These are phyloP conservation scores for Vanacampus margaritifer DNA, from an alignment of 2,113 vertebrate genomes.

Conservation along the genomic window DNA sequence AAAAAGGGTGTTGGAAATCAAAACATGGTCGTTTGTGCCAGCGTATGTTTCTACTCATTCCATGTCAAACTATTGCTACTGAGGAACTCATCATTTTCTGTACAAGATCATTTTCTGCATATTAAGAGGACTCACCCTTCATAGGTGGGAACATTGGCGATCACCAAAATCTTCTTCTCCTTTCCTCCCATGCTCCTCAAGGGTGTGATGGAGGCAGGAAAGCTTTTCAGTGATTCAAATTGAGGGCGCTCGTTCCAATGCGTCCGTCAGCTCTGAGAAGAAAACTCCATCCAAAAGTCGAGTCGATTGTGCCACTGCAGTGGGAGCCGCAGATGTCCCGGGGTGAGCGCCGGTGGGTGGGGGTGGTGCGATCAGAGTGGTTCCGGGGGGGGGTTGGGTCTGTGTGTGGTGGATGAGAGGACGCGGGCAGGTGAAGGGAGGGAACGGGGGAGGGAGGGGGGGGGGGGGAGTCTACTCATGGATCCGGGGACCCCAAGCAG, in stretches of 20 bases:
- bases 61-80: background rate
- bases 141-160: conserved; percentile 55
- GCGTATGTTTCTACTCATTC: conserved; percentile 22
- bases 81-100: background rate
- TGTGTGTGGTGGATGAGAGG: conserved; percentile 5
- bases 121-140: conserved; percentile 53
- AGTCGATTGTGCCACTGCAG: conserved; percentile 36
- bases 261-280: conserved; percentile 12
- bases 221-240: conserved; percentile 1
- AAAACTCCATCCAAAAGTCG: conserved; percentile 27
- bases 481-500: conserved; percentile 64
- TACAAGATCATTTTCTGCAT: background rate
- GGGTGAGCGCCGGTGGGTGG: conserved; percentile 32
- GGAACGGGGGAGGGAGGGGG: background rate
- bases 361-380: conserved; percentile 10
- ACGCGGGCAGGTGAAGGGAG: background rate
- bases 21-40: conserved; percentile 39
- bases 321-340: conserved; percentile 38
- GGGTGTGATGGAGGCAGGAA: conserved; percentile 23
- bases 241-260: conserved; percentile 12
- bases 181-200: conserved; percentile 74
- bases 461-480: conserved; percentile 57
- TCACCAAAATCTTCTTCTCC: conserved; percentile 67
- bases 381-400: conserved; percentile 15
- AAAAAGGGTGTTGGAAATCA: conserved; percentile 54